Percentiles rank a stretch among this genome's conserved stretches.
Evolutionary conservation across 2,888 invertebrate species (phyloP).

Genomic region (Byasa hedistus): DNA sequence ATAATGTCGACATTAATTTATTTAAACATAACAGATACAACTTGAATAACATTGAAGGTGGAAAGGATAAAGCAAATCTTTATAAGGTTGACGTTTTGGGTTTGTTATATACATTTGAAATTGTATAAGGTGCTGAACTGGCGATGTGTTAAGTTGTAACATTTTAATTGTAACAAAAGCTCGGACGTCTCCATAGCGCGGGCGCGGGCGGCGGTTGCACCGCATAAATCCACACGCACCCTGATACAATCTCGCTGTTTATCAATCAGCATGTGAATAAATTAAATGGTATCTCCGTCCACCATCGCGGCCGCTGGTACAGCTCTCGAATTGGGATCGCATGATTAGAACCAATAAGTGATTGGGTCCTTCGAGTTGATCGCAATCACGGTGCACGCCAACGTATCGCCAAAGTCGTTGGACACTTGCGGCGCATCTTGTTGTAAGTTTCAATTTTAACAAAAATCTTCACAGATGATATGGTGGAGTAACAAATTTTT

Average conservation of each 20-base stretch:
- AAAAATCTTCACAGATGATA: too few relatives aligned
- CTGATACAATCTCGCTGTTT: conserved; percentile 50
- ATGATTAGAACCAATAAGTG: conserved; percentile 47
- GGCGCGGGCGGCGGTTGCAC: conserved; percentile 39
- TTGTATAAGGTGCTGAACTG: too few relatives aligned
- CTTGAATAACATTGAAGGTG: too few relatives aligned
- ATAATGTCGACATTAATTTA: too few relatives aligned
- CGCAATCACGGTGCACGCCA: conserved; percentile 23
- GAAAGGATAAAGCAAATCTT: too few relatives aligned
- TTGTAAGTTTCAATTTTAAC: too few relatives aligned
- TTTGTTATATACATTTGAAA: too few relatives aligned
- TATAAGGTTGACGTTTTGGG: too few relatives aligned
- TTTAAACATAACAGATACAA: too few relatives aligned
- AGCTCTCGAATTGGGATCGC: conserved; percentile 48
- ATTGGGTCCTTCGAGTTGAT: conserved; percentile 29
- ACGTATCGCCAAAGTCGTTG: background rate
- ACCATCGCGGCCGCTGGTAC: conserved; percentile 39
- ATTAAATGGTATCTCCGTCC: conserved; percentile 43
- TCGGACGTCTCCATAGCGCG: conserved; percentile 42
- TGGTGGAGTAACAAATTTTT: too few relatives aligned
- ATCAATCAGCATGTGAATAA: conserved; percentile 50
- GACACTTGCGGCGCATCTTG: too few relatives aligned
- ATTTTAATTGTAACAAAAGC: conserved; percentile 30
- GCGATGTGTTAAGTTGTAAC: background rate
- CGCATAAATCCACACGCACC: conserved; percentile 48